Evolutionary conservation across 1,140 invertebrate genomes (phyloP), one percentile per base, ranked within the genome.

Genomic region (Steinernema feltiae): DNA sequence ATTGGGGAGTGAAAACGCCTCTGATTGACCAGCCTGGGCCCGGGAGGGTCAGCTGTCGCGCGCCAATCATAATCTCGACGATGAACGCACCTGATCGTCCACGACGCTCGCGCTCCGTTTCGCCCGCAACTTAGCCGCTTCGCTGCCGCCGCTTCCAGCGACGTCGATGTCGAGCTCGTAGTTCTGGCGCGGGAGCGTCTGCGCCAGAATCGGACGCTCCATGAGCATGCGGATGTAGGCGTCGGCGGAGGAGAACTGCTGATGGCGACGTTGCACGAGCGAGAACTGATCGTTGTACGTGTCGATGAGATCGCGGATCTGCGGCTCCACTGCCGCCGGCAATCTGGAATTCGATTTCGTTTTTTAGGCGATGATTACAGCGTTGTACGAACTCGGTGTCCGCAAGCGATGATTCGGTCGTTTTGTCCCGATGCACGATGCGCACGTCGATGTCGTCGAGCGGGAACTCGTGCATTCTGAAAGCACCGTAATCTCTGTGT

Each of bases 381-480:
- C n/a, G n/a, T n/a, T n/a, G n/a, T n/a, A n/a, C n/a, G n/a, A n/a
- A n/a, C n/a, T n/a, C n/a, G n/a, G n/a, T 76, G 27, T 27, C 32
- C 1, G 21, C n/a, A 15, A 63, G 1, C 21, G 73, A 70, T 1
- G 32, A n/a, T 32, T 71, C 75, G 32, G 82, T 81, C 41, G 71
- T 63, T n/a, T 27, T n/a, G n/a, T 81, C 76, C 32, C 82, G 74
- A 17, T 71, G 80, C 35, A 82, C 69, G 15, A 71, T 73, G 27
- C 69, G 27, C 1, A 83, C 21, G 30, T 81, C 73, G 17, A 84
- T 76, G 69, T 83, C 82, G 30, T 84, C 83, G 72, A 82, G 72
- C 0, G 76, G 82, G 53, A 83, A 82, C 27, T 83, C 82, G 35
- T 69, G 63, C 24, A 82, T 35, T 63, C 81, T 84, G 41, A 71